Conservation (phyloP, 2,797 vertebrate genomes). For the Ctenopoma multispine region DNA sequence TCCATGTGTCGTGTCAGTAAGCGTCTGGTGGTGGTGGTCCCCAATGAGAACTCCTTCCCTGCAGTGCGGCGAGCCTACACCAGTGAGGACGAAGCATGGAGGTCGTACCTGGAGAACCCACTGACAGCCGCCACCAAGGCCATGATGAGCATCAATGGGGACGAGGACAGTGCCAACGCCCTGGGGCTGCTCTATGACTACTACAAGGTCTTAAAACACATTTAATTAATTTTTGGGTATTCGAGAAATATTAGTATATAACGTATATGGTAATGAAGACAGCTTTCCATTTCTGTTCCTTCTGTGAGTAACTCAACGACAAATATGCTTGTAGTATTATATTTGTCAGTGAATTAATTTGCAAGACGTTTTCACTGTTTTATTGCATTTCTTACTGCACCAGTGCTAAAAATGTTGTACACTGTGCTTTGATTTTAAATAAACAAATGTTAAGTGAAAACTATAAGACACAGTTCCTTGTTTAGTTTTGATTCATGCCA, state of each 20-base stretch:
- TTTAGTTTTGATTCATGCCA: background rate
- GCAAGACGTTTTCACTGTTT: no score
- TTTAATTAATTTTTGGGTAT: background rate
- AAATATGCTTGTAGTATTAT: no score
- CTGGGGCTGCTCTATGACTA: constrained; percentile 97
- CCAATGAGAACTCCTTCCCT: constrained; percentile 91
- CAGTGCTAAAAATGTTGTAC: no score
- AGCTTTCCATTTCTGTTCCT: no score
- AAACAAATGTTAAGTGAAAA: background rate
- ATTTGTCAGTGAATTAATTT: no score
- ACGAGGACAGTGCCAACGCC: constrained; percentile 97
- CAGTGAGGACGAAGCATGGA: constrained; percentile 98
- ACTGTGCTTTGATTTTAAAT: background rate
- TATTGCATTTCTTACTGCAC: no score
- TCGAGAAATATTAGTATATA: background rate
- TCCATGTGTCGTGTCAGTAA: constrained; percentile 86
- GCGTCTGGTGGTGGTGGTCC: constrained; percentile 95
- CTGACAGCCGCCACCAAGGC: constrained; percentile 98
- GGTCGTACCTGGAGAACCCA: constrained; percentile 97
- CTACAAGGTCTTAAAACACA: constrained; percentile 90
- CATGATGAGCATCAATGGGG: constrained; percentile 99
- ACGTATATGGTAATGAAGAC: no score
- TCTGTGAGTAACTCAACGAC: no score
- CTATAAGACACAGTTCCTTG: background rate
- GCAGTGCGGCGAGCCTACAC: constrained; percentile 91